Evolutionary conservation across 2,797 vertebrate genomes (phyloP).

Genomic region (Rhadinocentrus ornatus): DNA sequence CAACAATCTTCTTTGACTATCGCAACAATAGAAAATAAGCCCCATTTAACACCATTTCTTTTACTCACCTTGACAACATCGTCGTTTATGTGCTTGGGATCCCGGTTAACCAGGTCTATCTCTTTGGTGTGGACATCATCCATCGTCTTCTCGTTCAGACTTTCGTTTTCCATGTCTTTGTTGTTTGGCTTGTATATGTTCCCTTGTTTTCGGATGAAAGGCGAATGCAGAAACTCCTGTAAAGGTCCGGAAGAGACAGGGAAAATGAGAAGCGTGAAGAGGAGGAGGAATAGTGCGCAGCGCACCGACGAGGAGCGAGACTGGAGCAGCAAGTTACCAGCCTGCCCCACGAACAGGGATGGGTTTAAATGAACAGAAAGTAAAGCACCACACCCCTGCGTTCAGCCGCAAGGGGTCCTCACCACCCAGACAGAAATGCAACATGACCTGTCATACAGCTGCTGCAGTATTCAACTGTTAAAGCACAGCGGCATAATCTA

Average conservation of each 20-base stretch:
- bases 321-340: constrained; percentile 69
- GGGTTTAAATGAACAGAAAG: constrained; percentile 82
- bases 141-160: constrained; percentile 89
- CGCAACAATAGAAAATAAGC: not conserved
- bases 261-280: constrained; percentile 44
- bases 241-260: constrained; percentile 49
- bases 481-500: not conserved
- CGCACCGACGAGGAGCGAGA: constrained; percentile 48
- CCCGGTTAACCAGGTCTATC: constrained; percentile 96
- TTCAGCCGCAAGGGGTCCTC: constrained; percentile 86
- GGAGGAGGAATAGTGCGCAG: constrained; percentile 54
- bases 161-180: constrained; percentile 96
- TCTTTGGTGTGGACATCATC: constrained; percentile 95
- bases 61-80: constrained; percentile 97
- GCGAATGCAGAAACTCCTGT: constrained; percentile 92
- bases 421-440: constrained; percentile 47
- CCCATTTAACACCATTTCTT: too few relatives aligned
- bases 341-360: constrained; percentile 78
- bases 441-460: not conserved
- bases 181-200: constrained; percentile 99
- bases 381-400: constrained; percentile 86
- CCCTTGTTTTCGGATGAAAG: constrained; percentile 94
- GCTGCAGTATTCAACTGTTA: constrained; percentile 8
- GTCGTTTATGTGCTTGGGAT: constrained; percentile 95
- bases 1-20: not conserved